Conservation (phyloP, 2,888 invertebrate genomes). For the Dysmachus trigonus region DNA sequence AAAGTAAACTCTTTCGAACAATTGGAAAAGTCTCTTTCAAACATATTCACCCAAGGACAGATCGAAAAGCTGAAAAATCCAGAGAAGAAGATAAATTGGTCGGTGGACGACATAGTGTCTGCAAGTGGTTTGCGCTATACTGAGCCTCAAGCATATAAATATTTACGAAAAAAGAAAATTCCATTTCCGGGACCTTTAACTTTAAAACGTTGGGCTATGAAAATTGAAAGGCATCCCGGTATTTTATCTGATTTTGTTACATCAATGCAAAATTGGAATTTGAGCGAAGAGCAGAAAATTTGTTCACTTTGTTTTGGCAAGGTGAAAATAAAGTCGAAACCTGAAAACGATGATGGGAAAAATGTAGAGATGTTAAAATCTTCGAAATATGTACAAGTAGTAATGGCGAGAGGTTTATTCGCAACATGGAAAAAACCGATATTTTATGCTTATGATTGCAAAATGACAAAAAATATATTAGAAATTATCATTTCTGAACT, state of each 20-base stretch:
- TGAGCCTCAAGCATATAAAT: not conserved
- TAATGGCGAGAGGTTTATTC: slow-evolving; percentile 52
- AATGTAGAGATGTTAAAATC: slow-evolving; percentile 44
- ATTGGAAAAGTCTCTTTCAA: not conserved
- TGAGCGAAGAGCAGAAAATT: not conserved
- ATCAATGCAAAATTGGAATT: not conserved
- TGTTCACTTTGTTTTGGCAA: slow-evolving; percentile 53
- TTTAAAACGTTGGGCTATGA: not conserved
- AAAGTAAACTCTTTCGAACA: not conserved
- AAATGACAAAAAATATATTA: slow-evolving; percentile 50
- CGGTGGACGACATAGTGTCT: not conserved
- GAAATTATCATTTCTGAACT: slow-evolving; percentile 47
- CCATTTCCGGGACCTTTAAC: not conserved
- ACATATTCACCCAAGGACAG: not conserved
- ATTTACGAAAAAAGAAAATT: not conserved
- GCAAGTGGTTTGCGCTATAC: not conserved
- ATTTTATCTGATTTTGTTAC: not conserved
- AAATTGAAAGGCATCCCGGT: not conserved
- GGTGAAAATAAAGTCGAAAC: slow-evolving; percentile 51
- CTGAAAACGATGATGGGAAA: slow-evolving; percentile 51
- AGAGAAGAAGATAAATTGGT: not conserved
- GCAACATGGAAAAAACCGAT: slow-evolving; percentile 53
- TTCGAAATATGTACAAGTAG: slow-evolving; percentile 52
- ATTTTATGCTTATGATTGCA: slow-evolving; percentile 53
- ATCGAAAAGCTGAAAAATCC: not conserved